Base-by-base conservation (phyloP, 2,888 invertebrate species). In the Megastigmus dorsalis region DNA sequence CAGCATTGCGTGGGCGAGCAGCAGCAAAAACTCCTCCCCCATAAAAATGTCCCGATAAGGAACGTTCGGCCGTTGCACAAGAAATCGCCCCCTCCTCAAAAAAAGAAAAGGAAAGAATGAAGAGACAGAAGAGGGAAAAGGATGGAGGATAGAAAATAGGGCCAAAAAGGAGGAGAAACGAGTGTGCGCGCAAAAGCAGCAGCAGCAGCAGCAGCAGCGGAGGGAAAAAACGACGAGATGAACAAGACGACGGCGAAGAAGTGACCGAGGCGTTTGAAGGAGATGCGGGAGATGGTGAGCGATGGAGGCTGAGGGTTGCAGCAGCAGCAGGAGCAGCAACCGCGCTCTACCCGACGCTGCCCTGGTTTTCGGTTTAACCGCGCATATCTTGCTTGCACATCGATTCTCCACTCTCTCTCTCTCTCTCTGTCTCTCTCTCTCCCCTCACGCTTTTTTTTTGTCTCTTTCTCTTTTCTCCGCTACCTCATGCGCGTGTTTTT, bases 1-100 rank as follows among this genome's bases (percentile, higher is more conserved):
- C 73, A 78, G 33, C 7, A 28, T 18, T 26, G 13, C 9, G 13
- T 2, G n/a, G 57, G 55, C 28, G 28, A 36, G 10, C 3, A 13
- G 59, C 5, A 2, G 59, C 54, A 72, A 73, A 83, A 79, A 80
- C 38, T 38, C n/a, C n/a, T n/a, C 76, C 79, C 76, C 78, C 82
- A 78, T 83, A 83, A 83, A 83, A 83, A 83, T 82, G 82, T 82
- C 80, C 78, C 74, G 79, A 77, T 80, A 83, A 82, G 80, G 77
- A 82, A 82, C 78, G 76, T 76, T 70, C 38, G 30, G 54, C 20
- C 30, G 62, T 23, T 48, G 43, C 23, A 36, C 7, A 62, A 55
- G 43, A 62, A 62, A 55, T 43, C 38, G 50, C 45, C 68, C n/a
- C n/a, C n/a, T n/a, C n/a, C n/a, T n/a, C n/a, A n/a, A n/a, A 26